phyloP scores from a whole-genome alignment of 1,140 invertebrate species.

The Drosophila trapezifrons region DNA sequence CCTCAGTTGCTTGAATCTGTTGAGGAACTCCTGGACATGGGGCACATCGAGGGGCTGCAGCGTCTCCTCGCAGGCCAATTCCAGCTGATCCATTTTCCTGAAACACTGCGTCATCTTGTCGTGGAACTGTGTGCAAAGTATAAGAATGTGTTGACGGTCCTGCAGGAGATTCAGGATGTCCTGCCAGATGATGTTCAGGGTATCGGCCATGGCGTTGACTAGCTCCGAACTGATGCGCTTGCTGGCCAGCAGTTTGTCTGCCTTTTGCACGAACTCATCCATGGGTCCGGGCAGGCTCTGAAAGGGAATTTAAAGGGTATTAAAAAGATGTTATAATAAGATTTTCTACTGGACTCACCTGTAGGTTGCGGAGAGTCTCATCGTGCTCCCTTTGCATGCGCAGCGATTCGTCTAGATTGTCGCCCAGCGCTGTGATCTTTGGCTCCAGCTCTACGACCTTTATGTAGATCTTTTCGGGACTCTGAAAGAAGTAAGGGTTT shows the following conservation, averaged over 20 bases:
- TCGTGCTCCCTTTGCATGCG: conserved; percentile 91
- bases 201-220: conserved; percentile 96
- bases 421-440: conserved; percentile 92
- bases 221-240: conserved; percentile 92
- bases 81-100: conserved; percentile 88
- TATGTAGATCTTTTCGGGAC: conserved; percentile 92
- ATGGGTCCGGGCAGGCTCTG: conserved; percentile 96
- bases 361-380: conserved; percentile 92
- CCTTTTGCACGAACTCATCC: conserved; percentile 93
- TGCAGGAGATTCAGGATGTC: conserved; percentile 93
- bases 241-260: conserved; percentile 92
- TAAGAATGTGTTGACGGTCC: conserved; percentile 90
- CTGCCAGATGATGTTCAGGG: conserved; percentile 93
- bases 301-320: not conserved
- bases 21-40: conserved; percentile 87
- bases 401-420: conserved; percentile 90
- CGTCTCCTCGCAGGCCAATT: conserved; percentile 87
- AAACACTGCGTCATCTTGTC: conserved; percentile 89
- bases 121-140: conserved; percentile 90
- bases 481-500: conserved; percentile 86
- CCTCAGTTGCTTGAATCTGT: conserved; percentile 87
- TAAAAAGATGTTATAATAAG: no score
- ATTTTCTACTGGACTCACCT: conserved; percentile 86
- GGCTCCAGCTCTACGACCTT: conserved; percentile 94
- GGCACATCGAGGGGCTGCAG: conserved; percentile 89